Conservation (phyloP, 2,797 vertebrate genomes). For the Pipistrellus kuhlii region DNA sequence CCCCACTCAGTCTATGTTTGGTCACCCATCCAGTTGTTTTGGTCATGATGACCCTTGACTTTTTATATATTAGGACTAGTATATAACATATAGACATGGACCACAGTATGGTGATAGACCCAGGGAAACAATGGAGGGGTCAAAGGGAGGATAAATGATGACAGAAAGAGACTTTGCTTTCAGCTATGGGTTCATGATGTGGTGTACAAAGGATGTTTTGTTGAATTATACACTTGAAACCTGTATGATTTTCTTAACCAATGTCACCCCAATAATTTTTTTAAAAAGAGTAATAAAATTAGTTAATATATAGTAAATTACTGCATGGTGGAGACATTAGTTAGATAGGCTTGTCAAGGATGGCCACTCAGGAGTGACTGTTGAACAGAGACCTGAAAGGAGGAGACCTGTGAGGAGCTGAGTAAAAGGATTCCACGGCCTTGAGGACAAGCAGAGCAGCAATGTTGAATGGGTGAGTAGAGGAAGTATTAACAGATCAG, state of each 20-base stretch:
- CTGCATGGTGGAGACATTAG: not conserved
- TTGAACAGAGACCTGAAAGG: not conserved
- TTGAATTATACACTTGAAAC: not conserved
- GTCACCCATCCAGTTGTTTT: too few species aligned
- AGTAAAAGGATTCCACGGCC: not conserved
- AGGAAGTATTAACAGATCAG: not conserved
- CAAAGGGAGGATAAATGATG: not conserved
- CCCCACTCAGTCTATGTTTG: too few species aligned
- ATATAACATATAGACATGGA: not conserved
- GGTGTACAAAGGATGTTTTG: too few species aligned
- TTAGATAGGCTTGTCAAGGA: not conserved
- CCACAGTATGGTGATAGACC: not conserved
- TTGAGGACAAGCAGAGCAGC: not conserved
- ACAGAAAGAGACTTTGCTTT: not conserved
- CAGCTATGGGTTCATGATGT: not conserved
- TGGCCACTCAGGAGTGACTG: not conserved
- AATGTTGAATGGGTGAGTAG: rapidly evolving
- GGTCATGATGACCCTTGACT: too few species aligned
- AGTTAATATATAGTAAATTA: not conserved
- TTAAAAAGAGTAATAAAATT: not conserved
- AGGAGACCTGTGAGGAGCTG: not conserved
- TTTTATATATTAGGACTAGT: too few species aligned
- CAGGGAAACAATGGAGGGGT: too few species aligned
- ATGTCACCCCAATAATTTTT: not conserved
- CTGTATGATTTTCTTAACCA: not conserved